Conservation (phyloP, 2,113 vertebrate genomes). For the Bufo bufo region DNA sequence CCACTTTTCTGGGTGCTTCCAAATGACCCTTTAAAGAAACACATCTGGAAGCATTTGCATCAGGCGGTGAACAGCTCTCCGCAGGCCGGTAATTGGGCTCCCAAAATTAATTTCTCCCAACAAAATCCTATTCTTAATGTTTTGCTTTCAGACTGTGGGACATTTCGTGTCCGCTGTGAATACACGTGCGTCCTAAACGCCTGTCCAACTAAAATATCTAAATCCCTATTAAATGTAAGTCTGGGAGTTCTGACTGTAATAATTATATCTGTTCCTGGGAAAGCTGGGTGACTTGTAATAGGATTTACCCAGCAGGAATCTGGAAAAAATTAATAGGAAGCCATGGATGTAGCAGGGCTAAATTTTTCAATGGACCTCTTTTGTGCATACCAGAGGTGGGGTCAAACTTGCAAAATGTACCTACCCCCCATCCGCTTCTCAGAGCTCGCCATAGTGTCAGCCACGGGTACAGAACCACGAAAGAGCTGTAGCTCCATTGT, state of each 20-base stretch:
- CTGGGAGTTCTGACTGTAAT: neutral
- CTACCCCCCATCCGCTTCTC: too few relatives aligned
- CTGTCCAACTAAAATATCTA: neutral
- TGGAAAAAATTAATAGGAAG: too few relatives aligned
- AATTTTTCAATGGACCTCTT: too few relatives aligned
- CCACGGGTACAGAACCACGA: too few relatives aligned
- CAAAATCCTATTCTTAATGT: neutral
- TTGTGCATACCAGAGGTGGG: too few relatives aligned
- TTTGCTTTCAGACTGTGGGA: neutral
- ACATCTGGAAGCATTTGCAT: constrained; percentile 11
- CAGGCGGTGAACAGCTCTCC: neutral
- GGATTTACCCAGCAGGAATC: too few relatives aligned
- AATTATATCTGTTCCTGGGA: neutral
- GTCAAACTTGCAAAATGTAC: too few relatives aligned
- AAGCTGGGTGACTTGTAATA: too few relatives aligned
- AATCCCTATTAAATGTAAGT: too few relatives aligned
- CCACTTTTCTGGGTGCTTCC: constrained; percentile 17
- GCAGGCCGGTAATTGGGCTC: neutral
- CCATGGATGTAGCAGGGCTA: too few relatives aligned
- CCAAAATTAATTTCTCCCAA: neutral
- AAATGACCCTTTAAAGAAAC: neutral
- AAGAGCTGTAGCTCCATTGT: neutral
- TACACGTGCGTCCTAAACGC: neutral
- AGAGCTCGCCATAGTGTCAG: neutral
- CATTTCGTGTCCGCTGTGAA: neutral